Conservation (phyloP, 2,797 vertebrate genomes). For the Arrhamphus sclerolepis region DNA sequence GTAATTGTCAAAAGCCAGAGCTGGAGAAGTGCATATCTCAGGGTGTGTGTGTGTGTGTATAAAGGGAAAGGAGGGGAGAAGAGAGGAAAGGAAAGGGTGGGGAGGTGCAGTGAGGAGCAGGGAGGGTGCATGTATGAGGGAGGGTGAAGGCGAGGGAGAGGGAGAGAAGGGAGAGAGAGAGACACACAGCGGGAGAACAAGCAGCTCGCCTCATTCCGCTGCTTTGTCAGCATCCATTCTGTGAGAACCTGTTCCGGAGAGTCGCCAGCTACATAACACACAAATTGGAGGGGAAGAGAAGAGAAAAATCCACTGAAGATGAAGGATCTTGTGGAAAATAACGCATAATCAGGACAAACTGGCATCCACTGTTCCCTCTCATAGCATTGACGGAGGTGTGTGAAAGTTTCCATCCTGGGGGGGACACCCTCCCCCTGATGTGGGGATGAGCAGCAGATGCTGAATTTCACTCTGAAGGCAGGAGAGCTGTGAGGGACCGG, state of each 20-base stretch:
- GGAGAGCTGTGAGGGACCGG: conserved; percentile 53
- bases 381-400: conserved; percentile 52
- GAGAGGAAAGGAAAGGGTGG: conserved; percentile 66
- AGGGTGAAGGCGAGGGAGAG: conserved; percentile 36
- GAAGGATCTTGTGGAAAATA: conserved; percentile 64
- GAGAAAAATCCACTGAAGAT: conserved; percentile 49
- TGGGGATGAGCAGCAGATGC: conserved; percentile 62
- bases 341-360: conserved; percentile 30
- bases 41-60: conserved; percentile 27
- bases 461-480: conserved; percentile 64
- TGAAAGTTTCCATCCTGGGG: conserved; percentile 74
- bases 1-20: conserved; percentile 76
- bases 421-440: conserved; percentile 51
- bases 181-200: conserved; percentile 48
- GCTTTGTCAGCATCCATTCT: conserved; percentile 76
- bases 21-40: conserved; percentile 49
- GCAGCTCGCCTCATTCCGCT: conserved; percentile 68
- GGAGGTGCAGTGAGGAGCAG: conserved; percentile 63
- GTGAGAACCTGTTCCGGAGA: conserved; percentile 57
- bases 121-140: conserved; percentile 54
- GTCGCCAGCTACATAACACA: conserved; percentile 51
- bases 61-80: conserved; percentile 52
- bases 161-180: conserved; percentile 44
- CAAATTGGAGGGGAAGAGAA: conserved; percentile 48
- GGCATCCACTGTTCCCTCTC: conserved; percentile 31